phyloP scores from a whole-genome alignment of 2,113 vertebrate species.

The Burhinus oedicnemus region DNA sequence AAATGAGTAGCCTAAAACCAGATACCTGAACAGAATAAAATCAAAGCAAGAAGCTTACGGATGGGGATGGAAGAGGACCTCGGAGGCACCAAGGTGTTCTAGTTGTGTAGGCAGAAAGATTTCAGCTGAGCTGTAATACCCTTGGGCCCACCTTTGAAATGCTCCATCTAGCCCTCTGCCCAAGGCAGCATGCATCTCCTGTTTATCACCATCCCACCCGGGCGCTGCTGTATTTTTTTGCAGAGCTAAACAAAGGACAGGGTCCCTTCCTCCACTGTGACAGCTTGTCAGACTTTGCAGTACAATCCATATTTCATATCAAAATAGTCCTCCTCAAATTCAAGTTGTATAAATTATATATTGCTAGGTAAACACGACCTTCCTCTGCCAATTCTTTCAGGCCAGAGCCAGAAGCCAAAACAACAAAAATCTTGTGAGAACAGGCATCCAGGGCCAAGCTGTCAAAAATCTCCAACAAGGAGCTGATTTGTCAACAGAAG shows the following conservation, averaged over 20 bases:
- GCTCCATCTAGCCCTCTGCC: background rate
- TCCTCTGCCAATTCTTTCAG: slow-evolving; percentile 22
- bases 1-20: background rate
- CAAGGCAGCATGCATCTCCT: background rate
- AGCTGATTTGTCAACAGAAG: slow-evolving; percentile 17
- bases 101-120: background rate
- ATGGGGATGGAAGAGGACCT: background rate
- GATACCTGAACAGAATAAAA: background rate
- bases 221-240: background rate
- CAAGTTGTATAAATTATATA: slow-evolving; percentile 23
- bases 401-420: slow-evolving; percentile 6
- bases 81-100: background rate
- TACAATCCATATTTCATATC: slow-evolving; percentile 11
- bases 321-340: background rate
- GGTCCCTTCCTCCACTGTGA: background rate
- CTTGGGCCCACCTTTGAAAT: background rate
- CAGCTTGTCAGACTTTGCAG: slow-evolving; percentile 30
- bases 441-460: background rate
- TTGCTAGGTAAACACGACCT: slow-evolving; percentile 25
- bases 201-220: background rate
- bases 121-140: background rate
- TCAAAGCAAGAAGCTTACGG: background rate
- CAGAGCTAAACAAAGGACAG: slow-evolving; percentile 4
- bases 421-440: slow-evolving; percentile 32
- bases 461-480: slow-evolving; percentile 1